Conservation (phyloP, 2,797 vertebrate genomes). For the Premnoplex brunnescens region DNA sequence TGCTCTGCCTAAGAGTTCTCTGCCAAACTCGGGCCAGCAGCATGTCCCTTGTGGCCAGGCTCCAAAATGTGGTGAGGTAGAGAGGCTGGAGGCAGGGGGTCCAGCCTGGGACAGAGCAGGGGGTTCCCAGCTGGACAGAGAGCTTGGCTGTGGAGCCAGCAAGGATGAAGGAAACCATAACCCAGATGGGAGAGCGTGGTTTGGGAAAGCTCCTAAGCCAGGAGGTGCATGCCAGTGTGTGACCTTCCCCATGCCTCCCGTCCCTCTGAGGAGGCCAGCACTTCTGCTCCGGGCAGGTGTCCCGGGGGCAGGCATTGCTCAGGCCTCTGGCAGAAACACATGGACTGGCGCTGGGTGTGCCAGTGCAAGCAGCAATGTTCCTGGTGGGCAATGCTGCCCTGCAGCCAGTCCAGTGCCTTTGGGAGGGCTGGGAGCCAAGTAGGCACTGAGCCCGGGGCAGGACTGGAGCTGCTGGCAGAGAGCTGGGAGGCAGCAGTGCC, state of each 20-base stretch:
- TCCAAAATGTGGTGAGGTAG: accelerated
- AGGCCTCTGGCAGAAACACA: not conserved
- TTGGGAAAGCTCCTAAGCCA: not conserved
- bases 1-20: not conserved
- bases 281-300: not conserved
- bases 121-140: not conserved
- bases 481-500: not conserved
- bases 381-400: not conserved
- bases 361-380: not conserved
- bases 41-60: not conserved
- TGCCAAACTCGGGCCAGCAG: not conserved
- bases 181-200: accelerated
- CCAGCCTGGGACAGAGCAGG: not conserved
- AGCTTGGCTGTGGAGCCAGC: not conserved
- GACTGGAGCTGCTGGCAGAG: not conserved
- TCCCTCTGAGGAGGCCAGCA: not conserved
- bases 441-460: not conserved
- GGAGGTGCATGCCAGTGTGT: not conserved
- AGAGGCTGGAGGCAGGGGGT: not conserved
- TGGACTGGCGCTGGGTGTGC: accelerated
- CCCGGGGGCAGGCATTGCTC: accelerated
- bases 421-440: not conserved
- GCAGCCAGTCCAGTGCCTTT: not conserved
- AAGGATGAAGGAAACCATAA: not conserved
- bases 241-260: not conserved